Conservation (phyloP, 1,140 invertebrate species). For the Homalodisca vitripennis region DNA sequence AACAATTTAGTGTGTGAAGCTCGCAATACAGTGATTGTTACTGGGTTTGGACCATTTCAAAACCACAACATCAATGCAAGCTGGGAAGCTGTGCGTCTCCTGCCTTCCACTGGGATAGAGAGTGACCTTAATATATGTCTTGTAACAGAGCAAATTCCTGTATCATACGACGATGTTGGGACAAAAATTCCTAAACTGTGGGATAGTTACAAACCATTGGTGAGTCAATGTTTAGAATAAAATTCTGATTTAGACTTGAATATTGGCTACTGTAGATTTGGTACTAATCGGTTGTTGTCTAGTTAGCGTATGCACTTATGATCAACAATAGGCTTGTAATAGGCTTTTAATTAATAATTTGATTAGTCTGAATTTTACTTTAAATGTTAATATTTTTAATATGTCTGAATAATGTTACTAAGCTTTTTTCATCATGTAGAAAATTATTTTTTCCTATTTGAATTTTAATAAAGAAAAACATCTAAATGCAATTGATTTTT, state of each 20-base stretch:
- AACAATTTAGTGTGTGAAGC: too few species aligned
- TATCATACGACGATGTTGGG: conserved; percentile 63
- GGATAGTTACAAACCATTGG: conserved; percentile 60
- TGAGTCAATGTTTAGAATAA: conserved; percentile 45
- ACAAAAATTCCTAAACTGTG: conserved; percentile 60
- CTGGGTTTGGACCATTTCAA: conserved; percentile 75
- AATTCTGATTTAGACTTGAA: background rate
- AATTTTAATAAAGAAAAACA: too few species aligned
- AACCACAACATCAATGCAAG: conserved; percentile 69
- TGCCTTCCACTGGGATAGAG: conserved; percentile 49
- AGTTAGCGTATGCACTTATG: background rate
- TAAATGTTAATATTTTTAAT: background rate
- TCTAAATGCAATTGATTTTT: too few species aligned
- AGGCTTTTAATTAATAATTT: background rate
- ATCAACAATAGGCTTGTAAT: background rate
- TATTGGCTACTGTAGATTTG: too few species aligned
- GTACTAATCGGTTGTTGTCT: too few species aligned
- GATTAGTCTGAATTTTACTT: background rate
- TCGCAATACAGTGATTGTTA: conserved; percentile 51
- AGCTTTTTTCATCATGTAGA: too few species aligned
- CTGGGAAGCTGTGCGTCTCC: conserved; percentile 69
- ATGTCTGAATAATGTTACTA: background rate
- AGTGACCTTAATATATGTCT: conserved; percentile 53
- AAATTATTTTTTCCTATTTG: too few species aligned
- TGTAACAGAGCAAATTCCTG: conserved; percentile 61